These are phyloP conservation scores for Chymomyza costata DNA, from an alignment of 1,140 invertebrate genomes.

Conservation along the genomic window DNA sequence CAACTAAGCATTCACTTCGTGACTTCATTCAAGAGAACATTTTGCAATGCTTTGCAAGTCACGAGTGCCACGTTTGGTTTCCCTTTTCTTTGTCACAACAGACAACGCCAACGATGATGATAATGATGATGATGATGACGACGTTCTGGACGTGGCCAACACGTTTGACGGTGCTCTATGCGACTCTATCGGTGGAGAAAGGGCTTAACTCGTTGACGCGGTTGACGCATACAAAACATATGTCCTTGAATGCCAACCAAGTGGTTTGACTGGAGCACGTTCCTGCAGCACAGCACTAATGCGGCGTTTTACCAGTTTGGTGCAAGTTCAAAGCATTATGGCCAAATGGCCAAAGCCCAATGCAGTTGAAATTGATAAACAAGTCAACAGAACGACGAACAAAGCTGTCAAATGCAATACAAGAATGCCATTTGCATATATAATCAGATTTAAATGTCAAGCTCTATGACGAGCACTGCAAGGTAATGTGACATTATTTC, in stretches of 20 bases:
- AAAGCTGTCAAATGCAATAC: constrained; percentile 32
- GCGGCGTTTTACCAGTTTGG: constrained; percentile 32
- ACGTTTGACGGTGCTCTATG: constrained; percentile 1
- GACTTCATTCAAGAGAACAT: constrained; percentile 25
- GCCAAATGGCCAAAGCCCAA: no score
- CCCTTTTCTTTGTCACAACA: constrained; percentile 27
- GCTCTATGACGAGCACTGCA: no score
- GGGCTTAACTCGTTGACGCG: not conserved
- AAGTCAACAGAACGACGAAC: constrained; percentile 5
- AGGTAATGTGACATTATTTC: no score
- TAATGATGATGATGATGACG: no score
- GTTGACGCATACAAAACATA: constrained; percentile 39
- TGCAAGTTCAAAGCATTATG: constrained; percentile 25
- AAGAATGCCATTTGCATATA: constrained; percentile 51
- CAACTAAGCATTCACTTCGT: constrained; percentile 39
- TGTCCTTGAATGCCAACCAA: constrained; percentile 33
- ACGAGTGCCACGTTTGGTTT: constrained; percentile 22
- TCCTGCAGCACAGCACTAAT: not conserved
- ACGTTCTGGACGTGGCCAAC: constrained; percentile 11
- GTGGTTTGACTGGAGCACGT: no score
- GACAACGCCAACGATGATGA: no score
- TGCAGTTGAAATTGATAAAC: constrained; percentile 21
- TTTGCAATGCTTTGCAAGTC: constrained; percentile 8
- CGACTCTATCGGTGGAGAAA: no score
- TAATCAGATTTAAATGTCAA: constrained; percentile 45